Evolutionary conservation across 1,140 invertebrate species (phyloP).

Genomic region (Diuraphis noxia): DNA sequence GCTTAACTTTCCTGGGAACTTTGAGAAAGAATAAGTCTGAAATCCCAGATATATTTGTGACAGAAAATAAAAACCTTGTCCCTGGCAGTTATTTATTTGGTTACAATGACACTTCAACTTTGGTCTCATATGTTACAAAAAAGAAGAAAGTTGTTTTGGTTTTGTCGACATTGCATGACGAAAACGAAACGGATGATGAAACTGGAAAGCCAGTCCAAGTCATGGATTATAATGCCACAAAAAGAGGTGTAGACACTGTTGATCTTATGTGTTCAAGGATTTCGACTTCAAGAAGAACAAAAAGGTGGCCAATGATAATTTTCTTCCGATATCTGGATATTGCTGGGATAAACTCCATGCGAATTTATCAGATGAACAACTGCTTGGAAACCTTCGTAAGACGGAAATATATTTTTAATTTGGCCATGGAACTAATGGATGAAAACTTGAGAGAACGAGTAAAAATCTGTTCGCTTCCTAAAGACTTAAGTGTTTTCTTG

Average conservation of each 20-base stretch:
- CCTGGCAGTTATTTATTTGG: slow-evolving; percentile 20
- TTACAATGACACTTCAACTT: background rate
- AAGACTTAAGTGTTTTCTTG: background rate
- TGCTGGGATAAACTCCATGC: background rate
- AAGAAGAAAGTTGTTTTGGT: slow-evolving; percentile 37
- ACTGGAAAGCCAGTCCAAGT: slow-evolving; percentile 60
- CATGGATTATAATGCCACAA: slow-evolving; percentile 58
- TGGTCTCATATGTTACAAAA: slow-evolving; percentile 18
- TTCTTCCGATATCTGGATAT: slow-evolving; percentile 55
- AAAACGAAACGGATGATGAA: slow-evolving; percentile 14
- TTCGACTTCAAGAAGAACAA: slow-evolving; percentile 39
- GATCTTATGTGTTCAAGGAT: slow-evolving; percentile 49
- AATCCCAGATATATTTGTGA: background rate
- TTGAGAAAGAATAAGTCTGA: slow-evolving; percentile 58
- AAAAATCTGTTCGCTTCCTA: background rate
- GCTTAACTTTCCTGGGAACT: slow-evolving; percentile 57
- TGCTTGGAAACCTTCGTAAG: background rate
- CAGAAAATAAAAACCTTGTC: background rate
- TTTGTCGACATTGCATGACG: slow-evolving; percentile 31
- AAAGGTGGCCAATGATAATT: slow-evolving; percentile 55
- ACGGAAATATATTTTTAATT: background rate
- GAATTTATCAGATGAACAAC: slow-evolving; percentile 41
- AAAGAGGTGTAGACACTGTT: slow-evolving; percentile 33
- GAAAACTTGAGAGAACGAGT: background rate
- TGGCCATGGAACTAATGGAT: background rate